Conservation (phyloP, 2,888 invertebrate genomes). For the Meliscaeva auricollis region DNA sequence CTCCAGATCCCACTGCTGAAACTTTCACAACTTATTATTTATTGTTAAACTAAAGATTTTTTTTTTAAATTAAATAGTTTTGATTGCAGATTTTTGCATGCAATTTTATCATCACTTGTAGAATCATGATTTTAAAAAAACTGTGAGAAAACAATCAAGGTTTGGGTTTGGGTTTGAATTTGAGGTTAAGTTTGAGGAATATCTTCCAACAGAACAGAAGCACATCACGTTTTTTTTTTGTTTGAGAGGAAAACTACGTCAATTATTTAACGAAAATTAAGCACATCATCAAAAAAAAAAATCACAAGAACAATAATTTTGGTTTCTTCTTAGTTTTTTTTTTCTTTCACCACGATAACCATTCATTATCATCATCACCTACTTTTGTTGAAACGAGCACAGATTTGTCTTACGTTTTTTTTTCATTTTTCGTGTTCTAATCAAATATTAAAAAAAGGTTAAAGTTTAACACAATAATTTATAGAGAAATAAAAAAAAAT, state of each 20-base stretch:
- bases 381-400: conserved; percentile 49
- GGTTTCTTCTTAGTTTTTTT: conserved; percentile 8
- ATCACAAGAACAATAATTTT: conserved; percentile 67
- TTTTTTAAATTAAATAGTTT: conserved; percentile 5
- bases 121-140: conserved; percentile 31
- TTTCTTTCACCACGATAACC: conserved; percentile 50
- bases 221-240: conserved; percentile 61
- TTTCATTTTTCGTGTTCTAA: conserved; percentile 37
- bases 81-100: conserved; percentile 18
- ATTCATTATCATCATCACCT: conserved; percentile 49
- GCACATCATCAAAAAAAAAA: conserved; percentile 59
- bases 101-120: conserved; percentile 47
- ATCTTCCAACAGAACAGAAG: conserved; percentile 54
- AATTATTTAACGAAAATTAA: conserved; percentile 32
- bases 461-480: conserved; percentile 52
- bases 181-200: conserved; percentile 4
- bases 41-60: conserved; percentile 19
- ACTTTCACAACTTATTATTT: conserved; percentile 63
- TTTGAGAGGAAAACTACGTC: conserved; percentile 36
- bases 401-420: conserved; percentile 36
- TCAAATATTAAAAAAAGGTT: conserved; percentile 22
- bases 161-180: background rate
- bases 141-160: conserved; percentile 42
- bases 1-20: conserved; percentile 69
- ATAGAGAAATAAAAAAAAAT: conserved; percentile 20